phyloP scores from a whole-genome alignment of 2,888 invertebrate genomes.

The Gortyna flavago region DNA sequence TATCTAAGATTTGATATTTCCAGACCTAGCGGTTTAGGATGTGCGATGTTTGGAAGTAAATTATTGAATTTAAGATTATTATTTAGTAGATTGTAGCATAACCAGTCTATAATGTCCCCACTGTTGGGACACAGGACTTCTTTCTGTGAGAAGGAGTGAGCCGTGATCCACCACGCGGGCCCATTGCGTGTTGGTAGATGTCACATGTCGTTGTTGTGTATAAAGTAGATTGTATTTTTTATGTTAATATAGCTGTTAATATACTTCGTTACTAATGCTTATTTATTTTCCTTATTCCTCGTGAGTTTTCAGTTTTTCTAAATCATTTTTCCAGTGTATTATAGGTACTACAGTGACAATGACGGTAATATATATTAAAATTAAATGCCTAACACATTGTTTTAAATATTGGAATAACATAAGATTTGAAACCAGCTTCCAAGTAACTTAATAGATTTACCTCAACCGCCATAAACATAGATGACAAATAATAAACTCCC shows the following conservation, averaged over 20 bases:
- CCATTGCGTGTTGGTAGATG: no score
- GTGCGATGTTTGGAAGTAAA: background rate
- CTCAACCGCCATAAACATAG: constrained; percentile 20
- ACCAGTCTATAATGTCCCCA: no score
- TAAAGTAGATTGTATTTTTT: no score
- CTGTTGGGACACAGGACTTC: no score
- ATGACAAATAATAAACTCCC: constrained; percentile 32
- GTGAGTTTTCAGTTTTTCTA: background rate
- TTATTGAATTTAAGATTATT: no score
- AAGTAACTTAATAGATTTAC: constrained; percentile 21
- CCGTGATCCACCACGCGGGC: no score
- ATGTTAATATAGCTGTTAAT: background rate
- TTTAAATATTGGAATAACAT: background rate
- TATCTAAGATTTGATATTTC: background rate
- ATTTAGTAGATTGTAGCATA: no score
- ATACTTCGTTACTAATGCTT: no score
- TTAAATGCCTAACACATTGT: no score
- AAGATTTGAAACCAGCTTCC: background rate
- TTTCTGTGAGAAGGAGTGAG: no score
- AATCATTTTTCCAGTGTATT: background rate
- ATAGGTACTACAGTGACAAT: background rate
- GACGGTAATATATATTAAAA: background rate
- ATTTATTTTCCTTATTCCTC: background rate
- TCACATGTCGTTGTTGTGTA: no score
- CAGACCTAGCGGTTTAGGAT: background rate